A percentile compares a stretch with the other conserved stretches of the same genome.
These are phyloP conservation scores for Mythimna ferrago DNA, from an alignment of 2,888 invertebrate genomes.

Conservation along the genomic window DNA sequence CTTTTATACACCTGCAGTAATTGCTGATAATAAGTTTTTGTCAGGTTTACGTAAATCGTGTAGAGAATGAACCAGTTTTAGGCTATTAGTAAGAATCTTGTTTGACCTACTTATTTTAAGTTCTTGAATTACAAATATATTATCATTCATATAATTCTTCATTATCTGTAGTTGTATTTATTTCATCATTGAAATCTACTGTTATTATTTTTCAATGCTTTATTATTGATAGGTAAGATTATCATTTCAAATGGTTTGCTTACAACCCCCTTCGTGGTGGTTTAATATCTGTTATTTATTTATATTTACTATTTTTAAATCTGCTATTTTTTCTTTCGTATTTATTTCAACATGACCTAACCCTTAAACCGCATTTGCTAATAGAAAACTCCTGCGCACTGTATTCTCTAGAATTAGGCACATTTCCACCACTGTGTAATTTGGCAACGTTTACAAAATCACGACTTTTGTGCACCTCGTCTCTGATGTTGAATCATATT, in stretches of 20 bases:
- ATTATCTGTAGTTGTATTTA: neutral
- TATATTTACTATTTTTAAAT: too few relatives aligned
- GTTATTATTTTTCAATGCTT: neutral
- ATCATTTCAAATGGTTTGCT: too few relatives aligned
- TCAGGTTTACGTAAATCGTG: neutral
- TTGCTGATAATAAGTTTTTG: neutral
- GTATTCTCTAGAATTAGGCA: slow-evolving; percentile 87
- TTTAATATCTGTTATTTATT: too few relatives aligned
- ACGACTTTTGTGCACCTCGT: slow-evolving; percentile 74
- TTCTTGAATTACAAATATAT: neutral
- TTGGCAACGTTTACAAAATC: slow-evolving; percentile 85
- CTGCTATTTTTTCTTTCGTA: slow-evolving; percentile 12
- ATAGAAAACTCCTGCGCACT: slow-evolving; percentile 88
- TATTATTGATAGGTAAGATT: neutral
- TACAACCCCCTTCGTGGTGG: neutral
- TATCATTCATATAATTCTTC: neutral
- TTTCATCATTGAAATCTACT: neutral
- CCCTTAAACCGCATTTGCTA: slow-evolving; percentile 87
- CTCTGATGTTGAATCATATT: slow-evolving; percentile 67
- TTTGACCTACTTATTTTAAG: neutral
- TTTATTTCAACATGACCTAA: slow-evolving; percentile 53
- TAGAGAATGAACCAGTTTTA: neutral
- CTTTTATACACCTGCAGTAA: slow-evolving; percentile 28
- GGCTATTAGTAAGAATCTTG: neutral
- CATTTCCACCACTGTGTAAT: slow-evolving; percentile 85